Conservation (phyloP, 2,888 invertebrate genomes). For the Capitulum mitella region DNA sequence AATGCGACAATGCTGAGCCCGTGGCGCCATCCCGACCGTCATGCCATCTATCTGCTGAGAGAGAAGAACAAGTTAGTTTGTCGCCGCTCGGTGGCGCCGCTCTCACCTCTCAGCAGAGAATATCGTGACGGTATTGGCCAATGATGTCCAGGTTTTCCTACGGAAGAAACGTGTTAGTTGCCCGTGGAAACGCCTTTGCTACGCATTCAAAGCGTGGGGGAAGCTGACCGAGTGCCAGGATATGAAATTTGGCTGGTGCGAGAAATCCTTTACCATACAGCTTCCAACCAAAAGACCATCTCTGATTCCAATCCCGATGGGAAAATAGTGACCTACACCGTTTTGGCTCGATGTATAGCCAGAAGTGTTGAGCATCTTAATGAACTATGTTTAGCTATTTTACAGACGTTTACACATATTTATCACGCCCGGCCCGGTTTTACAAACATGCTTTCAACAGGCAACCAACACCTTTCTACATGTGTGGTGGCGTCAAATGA, state of each 20-base stretch:
- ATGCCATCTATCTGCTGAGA: slow-evolving; percentile 21
- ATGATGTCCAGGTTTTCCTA: slow-evolving; percentile 68
- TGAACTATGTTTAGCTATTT: background rate
- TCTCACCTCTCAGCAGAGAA: slow-evolving; percentile 24
- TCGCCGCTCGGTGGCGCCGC: background rate
- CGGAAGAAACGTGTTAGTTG: slow-evolving; percentile 23
- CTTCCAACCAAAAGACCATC: background rate
- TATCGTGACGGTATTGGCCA: slow-evolving; percentile 52
- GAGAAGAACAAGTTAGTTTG: slow-evolving; percentile 7
- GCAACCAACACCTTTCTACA: slow-evolving; percentile 22
- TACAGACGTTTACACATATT: background rate
- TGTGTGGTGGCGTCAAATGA: background rate
- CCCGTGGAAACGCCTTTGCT: slow-evolving; percentile 12
- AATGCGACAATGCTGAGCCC: background rate
- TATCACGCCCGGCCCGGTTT: background rate
- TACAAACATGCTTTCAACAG: slow-evolving; percentile 1
- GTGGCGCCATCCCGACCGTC: background rate
- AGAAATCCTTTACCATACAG: background rate
- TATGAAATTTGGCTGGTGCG: slow-evolving; percentile 4
- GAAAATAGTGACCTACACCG: background rate
- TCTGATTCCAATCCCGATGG: background rate
- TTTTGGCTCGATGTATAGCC: background rate
- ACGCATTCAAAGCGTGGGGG: slow-evolving; percentile 16
- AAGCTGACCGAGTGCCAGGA: background rate
- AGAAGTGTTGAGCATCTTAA: background rate